Evolutionary conservation across 2,113 vertebrate species (phyloP).

Genomic region (Catharus bicknelli): DNA sequence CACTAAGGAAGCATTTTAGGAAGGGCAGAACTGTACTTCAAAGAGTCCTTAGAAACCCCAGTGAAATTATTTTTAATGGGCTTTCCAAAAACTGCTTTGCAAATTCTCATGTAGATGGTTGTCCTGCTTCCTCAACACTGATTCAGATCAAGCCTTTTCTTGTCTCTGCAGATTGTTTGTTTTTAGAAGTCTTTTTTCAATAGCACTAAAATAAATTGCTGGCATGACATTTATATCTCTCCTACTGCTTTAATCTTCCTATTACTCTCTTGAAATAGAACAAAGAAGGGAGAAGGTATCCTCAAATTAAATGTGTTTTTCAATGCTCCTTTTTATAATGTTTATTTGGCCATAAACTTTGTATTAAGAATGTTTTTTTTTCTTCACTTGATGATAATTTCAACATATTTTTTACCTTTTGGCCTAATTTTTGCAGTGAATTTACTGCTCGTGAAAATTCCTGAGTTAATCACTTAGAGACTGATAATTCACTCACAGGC

Average conservation of each 20-base stretch:
- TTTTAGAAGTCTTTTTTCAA: constrained; percentile 43
- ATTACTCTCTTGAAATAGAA: neutral
- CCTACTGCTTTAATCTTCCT: constrained; percentile 34
- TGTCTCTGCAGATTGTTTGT: neutral
- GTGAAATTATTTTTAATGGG: constrained; percentile 12
- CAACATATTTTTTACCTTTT: constrained; percentile 13
- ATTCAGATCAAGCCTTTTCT: neutral
- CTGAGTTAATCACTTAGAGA: constrained; percentile 22
- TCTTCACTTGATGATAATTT: neutral
- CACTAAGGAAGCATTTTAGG: neutral
- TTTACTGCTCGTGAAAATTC: constrained; percentile 25
- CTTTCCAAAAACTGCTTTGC: neutral
- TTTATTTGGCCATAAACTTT: neutral
- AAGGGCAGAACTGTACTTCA: neutral
- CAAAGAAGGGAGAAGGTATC: neutral
- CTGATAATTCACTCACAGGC: neutral
- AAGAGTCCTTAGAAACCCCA: neutral
- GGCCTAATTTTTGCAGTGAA: neutral
- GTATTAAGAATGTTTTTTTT: neutral
- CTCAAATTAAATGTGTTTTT: constrained; percentile 6
- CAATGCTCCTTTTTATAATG: neutral
- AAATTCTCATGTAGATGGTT: neutral
- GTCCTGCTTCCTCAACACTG: neutral
- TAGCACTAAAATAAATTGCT: constrained; percentile 37
- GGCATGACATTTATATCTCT: constrained; percentile 46